Conservation (phyloP, 2,797 vertebrate genomes). For the Ceryle rudis region DNA sequence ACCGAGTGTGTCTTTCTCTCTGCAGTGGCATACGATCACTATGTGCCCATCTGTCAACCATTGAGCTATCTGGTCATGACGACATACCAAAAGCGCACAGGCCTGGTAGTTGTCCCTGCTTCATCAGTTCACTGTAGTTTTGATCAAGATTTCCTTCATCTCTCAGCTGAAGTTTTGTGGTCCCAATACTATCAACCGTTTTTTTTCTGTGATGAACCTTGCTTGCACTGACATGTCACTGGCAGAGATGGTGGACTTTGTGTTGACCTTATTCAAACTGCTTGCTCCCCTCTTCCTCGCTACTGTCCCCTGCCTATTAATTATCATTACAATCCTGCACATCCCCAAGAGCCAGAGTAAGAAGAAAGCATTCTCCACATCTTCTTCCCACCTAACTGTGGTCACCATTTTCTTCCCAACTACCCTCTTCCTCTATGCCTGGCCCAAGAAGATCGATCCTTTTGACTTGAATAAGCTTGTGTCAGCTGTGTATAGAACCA, state of each 20-base stretch:
- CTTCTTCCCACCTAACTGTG: slow-evolving; percentile 47
- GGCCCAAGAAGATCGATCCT: slow-evolving; percentile 15
- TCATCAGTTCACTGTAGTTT: slow-evolving; percentile 28
- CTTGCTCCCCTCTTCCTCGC: slow-evolving; percentile 56
- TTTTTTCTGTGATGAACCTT: not conserved
- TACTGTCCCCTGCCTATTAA: slow-evolving; percentile 29
- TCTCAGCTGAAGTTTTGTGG: slow-evolving; percentile 54
- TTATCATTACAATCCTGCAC: slow-evolving; percentile 16
- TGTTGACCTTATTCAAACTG: slow-evolving; percentile 35
- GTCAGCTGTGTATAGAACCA: slow-evolving; percentile 20
- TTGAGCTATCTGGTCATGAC: slow-evolving; percentile 24
- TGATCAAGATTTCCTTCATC: slow-evolving; percentile 63
- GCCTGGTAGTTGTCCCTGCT: slow-evolving; percentile 17
- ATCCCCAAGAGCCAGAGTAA: slow-evolving; percentile 18
- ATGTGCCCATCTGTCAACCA: not conserved
- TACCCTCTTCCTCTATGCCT: not conserved
- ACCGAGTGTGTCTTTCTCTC: slow-evolving; percentile 61
- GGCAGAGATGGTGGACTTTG: slow-evolving; percentile 59
- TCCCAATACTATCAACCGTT: not conserved
- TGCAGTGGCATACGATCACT: slow-evolving; percentile 37
- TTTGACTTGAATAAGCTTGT: slow-evolving; percentile 58
- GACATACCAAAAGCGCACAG: not conserved
- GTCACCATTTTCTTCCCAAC: slow-evolving; percentile 42
- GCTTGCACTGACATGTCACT: not conserved
- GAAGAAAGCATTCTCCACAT: slow-evolving; percentile 29